Base-by-base conservation (phyloP, 2,797 vertebrate species). In the Protonibea diacanthus region DNA sequence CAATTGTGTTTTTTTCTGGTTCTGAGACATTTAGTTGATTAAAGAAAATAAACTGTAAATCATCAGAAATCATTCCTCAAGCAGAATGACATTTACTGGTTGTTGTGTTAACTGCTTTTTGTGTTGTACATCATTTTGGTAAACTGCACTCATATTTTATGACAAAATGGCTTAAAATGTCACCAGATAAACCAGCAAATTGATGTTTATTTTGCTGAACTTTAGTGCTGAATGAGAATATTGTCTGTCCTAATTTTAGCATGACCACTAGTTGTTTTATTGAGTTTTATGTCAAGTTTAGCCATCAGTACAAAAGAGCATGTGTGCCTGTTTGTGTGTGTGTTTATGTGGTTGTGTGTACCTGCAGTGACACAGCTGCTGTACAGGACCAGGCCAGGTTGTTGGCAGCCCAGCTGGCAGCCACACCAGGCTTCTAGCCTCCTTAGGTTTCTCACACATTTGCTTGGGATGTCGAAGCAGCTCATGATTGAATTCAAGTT, bases 391-490 rank as follows among this genome's bases (percentile, higher is more conserved):
- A 81, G 82, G 83, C 77, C 74, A 81, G 72, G 69, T 78, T 83
- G 76, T 86, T 89, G 88, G 89, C 89, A 86, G 85, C 78, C 85
- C 82, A 88, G 87, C 87, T 93, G 85, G 87, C 91, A 80, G 79
- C 68, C 55, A 23, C 83, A 64, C 74, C 56, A 59, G 51, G 71
- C 73, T 71, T 73, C 64, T 51, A 84, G 85, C 90, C 84, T 89
- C 72, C 91, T 94, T 88, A 71, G 65, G 91, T 94, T 93, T 92
- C 93, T 92, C 87, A 84, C 92, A 94, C 90, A 76, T 91, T 91
- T 83, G 85, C 82, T 80, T 65, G 66, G 64, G 84, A 89, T 87
- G 88, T 87, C 58, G 60, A 61, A 82, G 81, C 88, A 81, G 51
- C 86, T 83, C 81, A 42, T 33, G 82, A 71, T 68, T 83, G 74